Conservation (phyloP, 2,113 vertebrate genomes). For the Mionectes macconnelli region DNA sequence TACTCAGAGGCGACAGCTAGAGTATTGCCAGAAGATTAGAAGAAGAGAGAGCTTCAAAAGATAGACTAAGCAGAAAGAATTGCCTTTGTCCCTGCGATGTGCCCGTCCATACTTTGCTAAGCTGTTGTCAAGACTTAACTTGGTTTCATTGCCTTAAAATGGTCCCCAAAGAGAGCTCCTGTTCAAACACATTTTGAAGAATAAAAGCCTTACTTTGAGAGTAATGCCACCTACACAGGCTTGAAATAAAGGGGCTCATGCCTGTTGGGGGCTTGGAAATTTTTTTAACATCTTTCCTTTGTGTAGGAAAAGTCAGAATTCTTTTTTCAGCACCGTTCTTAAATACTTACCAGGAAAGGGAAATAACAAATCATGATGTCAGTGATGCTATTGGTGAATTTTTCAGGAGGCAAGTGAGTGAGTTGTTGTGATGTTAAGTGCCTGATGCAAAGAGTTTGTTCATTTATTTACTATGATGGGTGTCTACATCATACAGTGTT, state of each 20-base stretch:
- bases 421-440: background rate
- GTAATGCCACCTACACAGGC: background rate
- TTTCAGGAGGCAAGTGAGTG: background rate
- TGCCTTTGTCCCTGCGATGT: background rate
- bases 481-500: background rate
- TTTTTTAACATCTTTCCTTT: background rate
- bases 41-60: background rate
- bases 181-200: background rate
- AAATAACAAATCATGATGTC: background rate
- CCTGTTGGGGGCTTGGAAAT: background rate
- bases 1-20: background rate
- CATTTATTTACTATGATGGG: background rate
- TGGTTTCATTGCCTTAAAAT: background rate
- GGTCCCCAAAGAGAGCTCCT: background rate
- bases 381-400: background rate
- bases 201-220: background rate
- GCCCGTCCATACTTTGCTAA: background rate
- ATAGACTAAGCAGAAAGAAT: background rate
- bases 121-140: background rate
- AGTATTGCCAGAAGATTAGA: background rate
- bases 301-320: background rate
- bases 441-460: background rate
- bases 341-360: background rate
- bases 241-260: background rate
- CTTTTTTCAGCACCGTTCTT: background rate